Evolutionary conservation across 2,888 invertebrate species (phyloP), one percentile per base, ranked within the genome.

Genomic region (Erebia aethiops): DNA sequence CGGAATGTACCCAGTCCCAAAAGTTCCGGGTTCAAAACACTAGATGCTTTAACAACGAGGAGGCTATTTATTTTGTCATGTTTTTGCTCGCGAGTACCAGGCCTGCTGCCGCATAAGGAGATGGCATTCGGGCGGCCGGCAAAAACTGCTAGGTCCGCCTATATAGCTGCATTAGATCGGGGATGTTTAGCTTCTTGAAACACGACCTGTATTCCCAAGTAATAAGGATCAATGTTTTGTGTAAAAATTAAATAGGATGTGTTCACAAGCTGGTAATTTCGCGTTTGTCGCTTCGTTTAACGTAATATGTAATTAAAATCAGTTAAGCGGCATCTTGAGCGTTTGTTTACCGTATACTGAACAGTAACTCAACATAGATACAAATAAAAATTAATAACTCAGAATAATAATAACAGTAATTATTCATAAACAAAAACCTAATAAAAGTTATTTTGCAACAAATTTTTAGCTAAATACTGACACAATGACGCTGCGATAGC

Each of bases 31-130:
- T 73, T 73, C 74, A 67, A 58, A 65, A 62, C 16, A 62, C 73
- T 69, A 46, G 46, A 64, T 18, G 51, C 7, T 46, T 54, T 16
- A 71, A 70, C 61, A 68, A 71, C 71, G 56, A 72, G 70, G 73
- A 73, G 73, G 65, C 68, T 62, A 60, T 69, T 70, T 72, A 75
- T 74, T 75, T 76, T 67, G 72, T 74, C 68, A 75, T 69, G 74
- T 79, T 80, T 81, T 80, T 78, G 75, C 75, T 64, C 46, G 67
- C 67, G 65, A 67, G 74, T 76, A 79, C 77, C 77, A 77, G 79
- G 79, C 77, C 71, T 66, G 56, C 73, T 78, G 77, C 74, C 76
- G 58, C 73, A 73, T 74, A 76, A 73, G 78, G 78, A 76, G 72
- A 75, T 77, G 77, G 75, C 71, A 76, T 78, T 74, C 75, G 73